Evolutionary conservation across 2,888 invertebrate species (phyloP), one percentile per base, ranked within the genome.

Genomic region (Tineola bisselliella): DNA sequence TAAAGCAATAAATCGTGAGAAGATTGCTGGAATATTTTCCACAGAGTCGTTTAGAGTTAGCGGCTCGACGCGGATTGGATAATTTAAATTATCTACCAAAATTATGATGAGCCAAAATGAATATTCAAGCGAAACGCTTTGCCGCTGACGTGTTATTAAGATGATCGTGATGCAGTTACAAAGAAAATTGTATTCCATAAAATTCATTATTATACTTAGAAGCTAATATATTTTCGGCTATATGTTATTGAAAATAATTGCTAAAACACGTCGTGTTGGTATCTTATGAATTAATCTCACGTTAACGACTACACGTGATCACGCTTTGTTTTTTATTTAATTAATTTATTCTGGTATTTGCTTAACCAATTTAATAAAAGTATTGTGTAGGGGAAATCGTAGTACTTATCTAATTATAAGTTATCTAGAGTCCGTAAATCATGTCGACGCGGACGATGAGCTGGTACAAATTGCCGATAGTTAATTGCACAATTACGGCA

Each of bases 101-200:
- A 84, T 84, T 77, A 83, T 83, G 79, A 82, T 80, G 78, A 81
- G 74, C 76, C 71, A 69, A 81, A 82, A 87, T 86, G 83, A 84
- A 87, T 86, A 86, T 84, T 84, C 84, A 86, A 78, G 76, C 75
- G 79, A 84, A 83, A 79, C 81, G 77, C 77, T 86, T 84, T 82
- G 73, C 77, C 69, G 72, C 68, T 69, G 72, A 70, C 76, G 74
- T 83, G 79, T 81, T 84, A 86, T 86, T 86, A 86, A 82, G 79
- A 77, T 73, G 82, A 78, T 84, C 84, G 84, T 80, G 81, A 79
- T 77, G 79, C 83, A 80, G 86, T 87, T 86, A 84, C 76, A 66
- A 68, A 73, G 76, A 71, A 83, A 83, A 86, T 84, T 84, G 79
- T 86, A 83, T 87, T 87, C 84, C 76, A 84, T 84, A 83, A 84